phyloP scores from a whole-genome alignment of 2,888 invertebrate species.

The Zaprionus obscuricornis region DNA sequence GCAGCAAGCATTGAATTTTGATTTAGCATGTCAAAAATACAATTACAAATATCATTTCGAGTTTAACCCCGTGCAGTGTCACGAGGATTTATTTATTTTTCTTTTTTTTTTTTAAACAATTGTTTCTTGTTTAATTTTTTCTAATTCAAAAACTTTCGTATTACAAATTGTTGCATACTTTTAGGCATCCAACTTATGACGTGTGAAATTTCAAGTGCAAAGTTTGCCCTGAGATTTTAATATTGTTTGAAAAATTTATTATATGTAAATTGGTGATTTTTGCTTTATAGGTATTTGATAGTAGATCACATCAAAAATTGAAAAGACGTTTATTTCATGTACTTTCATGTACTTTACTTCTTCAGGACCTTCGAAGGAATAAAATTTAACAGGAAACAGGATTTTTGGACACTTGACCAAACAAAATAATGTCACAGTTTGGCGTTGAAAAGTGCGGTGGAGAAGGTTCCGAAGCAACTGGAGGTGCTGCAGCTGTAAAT shows the following conservation, averaged over 20 bases:
- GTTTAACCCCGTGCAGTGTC: no score
- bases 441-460: conserved; percentile 28
- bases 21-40: no score
- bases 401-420: conserved; percentile 24
- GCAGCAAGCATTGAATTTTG: no score
- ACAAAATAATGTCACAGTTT: conserved; percentile 34
- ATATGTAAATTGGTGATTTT: conserved; percentile 20
- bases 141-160: background rate
- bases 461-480: conserved; percentile 15
- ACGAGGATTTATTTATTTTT: no score
- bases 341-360: conserved; percentile 37
- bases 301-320: background rate
- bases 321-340: conserved; percentile 31
- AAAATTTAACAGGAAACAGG: conserved; percentile 34
- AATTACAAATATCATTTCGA: no score
- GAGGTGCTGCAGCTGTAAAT: conserved; percentile 8
- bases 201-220: background rate
- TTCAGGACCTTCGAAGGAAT: conserved; percentile 25
- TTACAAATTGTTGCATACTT: conserved; percentile 30
- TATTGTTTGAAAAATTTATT: background rate
- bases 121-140: background rate
- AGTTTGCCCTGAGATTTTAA: background rate
- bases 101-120: no score
- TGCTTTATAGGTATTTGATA: conserved; percentile 3
- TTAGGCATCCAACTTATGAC: conserved; percentile 19